Percentiles rank a stretch among this genome's conserved stretches.
Evolutionary conservation across 2,797 vertebrate species (phyloP).

Genomic region (Takifugu rubripes): DNA sequence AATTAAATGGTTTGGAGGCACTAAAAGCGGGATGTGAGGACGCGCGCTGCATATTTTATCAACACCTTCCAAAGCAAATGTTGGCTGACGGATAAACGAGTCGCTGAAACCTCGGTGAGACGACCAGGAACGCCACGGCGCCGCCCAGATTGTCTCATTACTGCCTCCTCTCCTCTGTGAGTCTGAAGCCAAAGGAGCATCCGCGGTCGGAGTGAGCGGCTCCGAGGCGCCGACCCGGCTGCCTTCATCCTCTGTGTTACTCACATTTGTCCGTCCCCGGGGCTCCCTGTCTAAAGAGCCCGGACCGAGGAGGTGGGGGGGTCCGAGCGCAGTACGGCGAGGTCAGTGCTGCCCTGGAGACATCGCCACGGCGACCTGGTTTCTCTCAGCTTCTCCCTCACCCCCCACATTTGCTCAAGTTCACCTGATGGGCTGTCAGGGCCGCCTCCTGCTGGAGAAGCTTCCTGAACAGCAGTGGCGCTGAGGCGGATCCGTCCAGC

Average conservation of each 20-base stretch:
- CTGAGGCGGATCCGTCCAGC: too few relatives aligned
- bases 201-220: conserved; percentile 13
- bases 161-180: conserved; percentile 12
- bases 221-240: conserved; percentile 32
- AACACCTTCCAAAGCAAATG: conserved; percentile 20
- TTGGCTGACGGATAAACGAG: conserved; percentile 23
- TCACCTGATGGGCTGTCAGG: conserved; percentile 47
- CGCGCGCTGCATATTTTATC: conserved; percentile 1
- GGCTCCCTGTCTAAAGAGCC: conserved; percentile 51
- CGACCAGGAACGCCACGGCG: conserved; percentile 10
- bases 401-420: conserved; percentile 39
- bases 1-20: not conserved
- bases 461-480: conserved; percentile 10
- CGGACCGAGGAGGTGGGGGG: conserved; percentile 47
- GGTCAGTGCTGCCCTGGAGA: conserved; percentile 66
- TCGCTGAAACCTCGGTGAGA: conserved; percentile 38
- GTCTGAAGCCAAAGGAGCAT: conserved; percentile 12
- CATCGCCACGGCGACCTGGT: conserved; percentile 61
- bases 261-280: conserved; percentile 55
- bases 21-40: not conserved
- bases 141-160: conserved; percentile 11
- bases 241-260: conserved; percentile 42
- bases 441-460: conserved; percentile 25
- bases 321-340: conserved; percentile 44
- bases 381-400: conserved; percentile 40